A percentile compares a stretch with the other conserved stretches of the same genome.
Evolutionary conservation across 2,888 invertebrate species (phyloP).

Genomic region (Erannis defoliaria): DNA sequence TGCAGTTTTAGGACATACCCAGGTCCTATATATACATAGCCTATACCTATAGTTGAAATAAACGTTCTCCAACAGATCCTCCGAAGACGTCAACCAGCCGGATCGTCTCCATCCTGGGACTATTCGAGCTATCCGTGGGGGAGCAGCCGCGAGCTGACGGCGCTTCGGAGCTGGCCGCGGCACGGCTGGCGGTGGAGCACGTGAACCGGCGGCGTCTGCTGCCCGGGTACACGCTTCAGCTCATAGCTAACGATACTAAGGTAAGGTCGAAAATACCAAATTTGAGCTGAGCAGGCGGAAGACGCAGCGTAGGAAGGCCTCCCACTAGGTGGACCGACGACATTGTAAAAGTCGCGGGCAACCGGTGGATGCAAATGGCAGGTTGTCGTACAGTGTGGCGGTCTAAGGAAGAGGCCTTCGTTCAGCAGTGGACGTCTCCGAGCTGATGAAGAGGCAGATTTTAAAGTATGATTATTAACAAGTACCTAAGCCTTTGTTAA

Average conservation of each 20-base stretch:
- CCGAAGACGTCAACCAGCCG: constrained; percentile 64
- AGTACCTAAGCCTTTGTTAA: no score
- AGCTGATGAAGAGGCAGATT: no score
- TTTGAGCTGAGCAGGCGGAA: neutral
- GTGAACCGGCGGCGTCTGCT: constrained; percentile 90
- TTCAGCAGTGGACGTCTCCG: no score
- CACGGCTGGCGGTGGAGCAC: constrained; percentile 92
- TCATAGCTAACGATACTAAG: constrained; percentile 95
- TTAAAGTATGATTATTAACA: no score
- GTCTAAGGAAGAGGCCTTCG: no score
- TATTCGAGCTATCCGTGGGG: constrained; percentile 92
- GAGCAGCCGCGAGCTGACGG: constrained; percentile 90
- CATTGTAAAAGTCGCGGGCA: no score
- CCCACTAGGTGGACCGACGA: no score
- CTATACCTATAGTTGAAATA: neutral
- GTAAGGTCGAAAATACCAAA: constrained; percentile 77
- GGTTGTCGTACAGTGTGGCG: no score
- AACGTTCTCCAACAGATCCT: constrained; percentile 54
- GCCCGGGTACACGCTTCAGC: constrained; percentile 90
- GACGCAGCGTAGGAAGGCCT: no score
- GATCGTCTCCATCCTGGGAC: constrained; percentile 90
- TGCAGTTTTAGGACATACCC: no score
- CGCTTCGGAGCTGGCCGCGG: constrained; percentile 91
- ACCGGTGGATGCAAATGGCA: no score
- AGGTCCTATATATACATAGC: no score